Base-by-base conservation (phyloP, 2,888 invertebrate genomes). In the Oligia strigilis region DNA sequence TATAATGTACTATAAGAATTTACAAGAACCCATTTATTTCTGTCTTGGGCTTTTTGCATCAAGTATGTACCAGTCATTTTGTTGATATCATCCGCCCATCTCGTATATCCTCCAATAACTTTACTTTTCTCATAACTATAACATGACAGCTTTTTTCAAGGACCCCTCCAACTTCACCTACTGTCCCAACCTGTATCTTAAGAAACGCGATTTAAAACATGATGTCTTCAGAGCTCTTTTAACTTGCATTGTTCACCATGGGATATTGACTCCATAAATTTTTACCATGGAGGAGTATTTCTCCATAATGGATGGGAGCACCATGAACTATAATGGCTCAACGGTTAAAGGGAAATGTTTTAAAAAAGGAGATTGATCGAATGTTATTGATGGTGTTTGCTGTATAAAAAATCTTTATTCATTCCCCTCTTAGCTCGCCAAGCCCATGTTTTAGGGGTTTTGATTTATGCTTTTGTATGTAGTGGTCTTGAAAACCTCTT, bases 191-290 rank as follows among this genome's bases (percentile, higher is more conserved):
- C 5, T 70, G 6, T n/a, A 77, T 78, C 13, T 70, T 72, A 65
- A 60, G 5, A 62, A 62, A 73, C 46, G 49, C 75, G 86, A 81
- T 87, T 84, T 82, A 80, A 87, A 86, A 88, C 86, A 81, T 78
- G 64, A 82, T 86, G 85, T 87, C 89, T 87, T 81, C 79, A 66
- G 72, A 73, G 87, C 81, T 85, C 82, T 87, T 85, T 87, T 84
- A 84, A 80, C 80, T 82, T 81, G 69, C 87, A 84, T 86, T 88
- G 88, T 88, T 88, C 82, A 84, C 73, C 78, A 82, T 85, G 76
- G 77, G 78, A 85, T 87, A 85, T 87, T 84, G 88, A 87, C 77
- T 84, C 78, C 80, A 88, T 88, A 87, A 88, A 88, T 88, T 82
- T 82, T 83, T 69, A 65, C 69, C 81, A 78, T 86, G 58, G 75